These are phyloP conservation scores for Lepidothrix coronata DNA, from an alignment of 2,113 vertebrate species.

Conservation along the genomic window DNA sequence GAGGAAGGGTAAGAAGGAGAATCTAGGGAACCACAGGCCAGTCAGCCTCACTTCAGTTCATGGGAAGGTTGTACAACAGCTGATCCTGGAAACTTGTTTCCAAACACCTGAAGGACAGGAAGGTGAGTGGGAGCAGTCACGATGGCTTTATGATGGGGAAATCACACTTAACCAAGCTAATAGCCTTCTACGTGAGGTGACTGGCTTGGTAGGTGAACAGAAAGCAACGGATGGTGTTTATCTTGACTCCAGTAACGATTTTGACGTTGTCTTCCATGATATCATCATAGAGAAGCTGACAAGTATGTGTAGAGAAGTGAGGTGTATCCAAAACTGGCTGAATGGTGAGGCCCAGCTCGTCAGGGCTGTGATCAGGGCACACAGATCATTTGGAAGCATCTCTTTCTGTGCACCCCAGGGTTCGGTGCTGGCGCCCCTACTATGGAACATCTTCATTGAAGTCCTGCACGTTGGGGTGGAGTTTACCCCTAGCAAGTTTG, in stretches of 20 bases:
- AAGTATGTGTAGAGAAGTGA: background rate
- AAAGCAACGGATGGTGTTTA: background rate
- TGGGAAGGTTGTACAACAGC: background rate
- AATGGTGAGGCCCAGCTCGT: accelerated
- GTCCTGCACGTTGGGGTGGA: background rate
- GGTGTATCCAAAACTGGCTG: background rate
- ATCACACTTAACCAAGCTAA: background rate
- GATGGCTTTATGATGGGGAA: background rate
- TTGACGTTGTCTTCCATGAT: background rate
- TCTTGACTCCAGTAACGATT: background rate
- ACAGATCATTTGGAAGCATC: background rate
- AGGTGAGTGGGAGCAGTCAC: background rate
- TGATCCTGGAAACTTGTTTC: background rate
- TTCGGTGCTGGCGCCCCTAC: background rate
- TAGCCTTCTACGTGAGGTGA: background rate
- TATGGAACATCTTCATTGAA: background rate
- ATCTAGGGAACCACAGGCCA: background rate
- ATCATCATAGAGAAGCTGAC: background rate
- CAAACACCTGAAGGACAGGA: background rate
- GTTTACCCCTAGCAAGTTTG: background rate
- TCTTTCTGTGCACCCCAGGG: accelerated
- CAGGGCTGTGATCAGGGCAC: background rate
- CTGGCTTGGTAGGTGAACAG: background rate
- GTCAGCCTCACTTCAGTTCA: background rate
- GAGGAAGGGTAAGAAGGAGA: background rate